A percentile compares a stretch with the other conserved stretches of the same genome.
Conservation (phyloP, 2,888 invertebrate genomes). For the Noctua janthina region DNA sequence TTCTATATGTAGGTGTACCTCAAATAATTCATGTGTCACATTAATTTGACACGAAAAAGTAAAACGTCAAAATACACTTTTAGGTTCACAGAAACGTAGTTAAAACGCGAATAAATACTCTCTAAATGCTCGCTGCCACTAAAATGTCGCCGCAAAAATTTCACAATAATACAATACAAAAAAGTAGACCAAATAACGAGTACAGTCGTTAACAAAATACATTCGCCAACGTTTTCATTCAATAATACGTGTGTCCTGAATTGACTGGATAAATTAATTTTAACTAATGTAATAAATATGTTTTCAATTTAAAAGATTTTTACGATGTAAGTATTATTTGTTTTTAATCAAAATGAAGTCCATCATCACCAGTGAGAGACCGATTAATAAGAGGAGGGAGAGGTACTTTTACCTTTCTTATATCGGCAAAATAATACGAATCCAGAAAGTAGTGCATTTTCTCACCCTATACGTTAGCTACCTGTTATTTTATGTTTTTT, state of each 20-base stretch:
- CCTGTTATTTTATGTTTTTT: slow-evolving; percentile 58
- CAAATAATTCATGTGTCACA: not conserved
- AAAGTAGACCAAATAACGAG: slow-evolving; percentile 38
- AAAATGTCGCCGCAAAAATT: slow-evolving; percentile 43
- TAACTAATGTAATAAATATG: not conserved
- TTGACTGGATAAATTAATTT: not conserved
- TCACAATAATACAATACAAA: slow-evolving; percentile 35
- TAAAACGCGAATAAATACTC: slow-evolving; percentile 1
- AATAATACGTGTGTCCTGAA: not conserved
- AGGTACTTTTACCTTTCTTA: not conserved
- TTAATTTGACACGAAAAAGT: not conserved
- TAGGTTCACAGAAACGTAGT: slow-evolving; percentile 1
- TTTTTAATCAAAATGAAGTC: not conserved
- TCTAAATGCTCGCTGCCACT: slow-evolving; percentile 27
- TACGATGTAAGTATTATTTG: not conserved
- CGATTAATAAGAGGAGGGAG: not conserved
- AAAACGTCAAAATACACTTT: slow-evolving; percentile 5
- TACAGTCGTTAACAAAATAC: slow-evolving; percentile 35
- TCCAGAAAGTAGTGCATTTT: slow-evolving; percentile 42
- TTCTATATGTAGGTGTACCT: not conserved
- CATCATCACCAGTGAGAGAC: not conserved
- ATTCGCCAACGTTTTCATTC: not conserved
- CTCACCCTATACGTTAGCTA: slow-evolving; percentile 49
- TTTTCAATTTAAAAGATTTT: not conserved
- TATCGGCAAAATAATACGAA: slow-evolving; percentile 13